Evolutionary conservation across 2,888 invertebrate genomes (phyloP).

Genomic region (Mythimna loreyi): DNA sequence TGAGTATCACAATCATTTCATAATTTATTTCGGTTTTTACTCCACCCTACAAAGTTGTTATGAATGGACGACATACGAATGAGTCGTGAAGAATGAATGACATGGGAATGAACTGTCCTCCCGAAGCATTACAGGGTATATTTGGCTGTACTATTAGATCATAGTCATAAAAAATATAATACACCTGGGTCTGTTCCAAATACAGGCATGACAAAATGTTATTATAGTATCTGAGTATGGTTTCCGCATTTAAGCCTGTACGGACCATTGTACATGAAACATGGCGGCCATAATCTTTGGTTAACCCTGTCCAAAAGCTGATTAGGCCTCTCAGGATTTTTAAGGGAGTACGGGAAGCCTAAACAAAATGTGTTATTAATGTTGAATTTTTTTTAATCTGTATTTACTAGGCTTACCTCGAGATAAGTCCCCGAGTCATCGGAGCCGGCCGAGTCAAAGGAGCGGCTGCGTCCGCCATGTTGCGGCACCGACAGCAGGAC

Average conservation of each 20-base stretch:
- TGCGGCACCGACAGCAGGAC: conserved; percentile 93
- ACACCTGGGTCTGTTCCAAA: neutral
- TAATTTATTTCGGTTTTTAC: neutral
- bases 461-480: conserved; percentile 93
- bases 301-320: no score
- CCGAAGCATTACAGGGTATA: neutral
- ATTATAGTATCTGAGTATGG: no score
- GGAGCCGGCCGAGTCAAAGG: conserved; percentile 95
- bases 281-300: no score
- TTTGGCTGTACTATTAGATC: neutral
- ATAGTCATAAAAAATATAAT: no score
- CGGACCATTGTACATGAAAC: no score
- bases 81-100: neutral
- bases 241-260: no score
- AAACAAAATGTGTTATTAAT: no score
- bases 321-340: no score
- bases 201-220: neutral
- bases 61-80: no score
- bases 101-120: neutral
- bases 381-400: no score
- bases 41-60: no score
- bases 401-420: conserved; percentile 74
- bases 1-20: neutral
- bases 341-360: no score
- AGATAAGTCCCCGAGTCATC: conserved; percentile 92